Conservation (phyloP, 1,140 invertebrate species). For the Drosophila insularis region DNA sequence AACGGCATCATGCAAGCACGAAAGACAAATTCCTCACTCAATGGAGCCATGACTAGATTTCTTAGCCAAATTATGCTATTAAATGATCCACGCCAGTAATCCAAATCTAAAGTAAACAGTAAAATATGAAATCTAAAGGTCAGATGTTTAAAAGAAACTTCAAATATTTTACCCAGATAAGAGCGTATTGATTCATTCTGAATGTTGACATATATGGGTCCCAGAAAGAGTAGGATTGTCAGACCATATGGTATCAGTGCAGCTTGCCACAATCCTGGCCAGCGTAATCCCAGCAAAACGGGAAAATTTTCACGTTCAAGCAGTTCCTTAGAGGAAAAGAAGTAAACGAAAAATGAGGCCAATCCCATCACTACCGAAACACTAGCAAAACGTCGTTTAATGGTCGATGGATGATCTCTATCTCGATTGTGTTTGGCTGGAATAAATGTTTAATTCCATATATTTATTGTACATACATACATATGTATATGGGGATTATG, state of each 20-base stretch:
- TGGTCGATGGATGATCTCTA: conserved; percentile 94
- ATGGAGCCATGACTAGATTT: conserved; percentile 94
- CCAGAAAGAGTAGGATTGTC: conserved; percentile 93
- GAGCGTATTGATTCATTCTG: conserved; percentile 87
- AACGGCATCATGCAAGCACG: conserved; percentile 96
- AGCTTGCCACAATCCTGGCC: conserved; percentile 89
- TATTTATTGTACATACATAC: not conserved
- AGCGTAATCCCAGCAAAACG: conserved; percentile 90
- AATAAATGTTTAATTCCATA: not conserved
- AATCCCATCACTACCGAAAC: conserved; percentile 91
- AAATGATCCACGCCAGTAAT: conserved; percentile 89
- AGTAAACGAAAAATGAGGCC: conserved; percentile 89
- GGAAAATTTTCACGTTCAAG: conserved; percentile 86
- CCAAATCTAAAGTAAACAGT: conserved; percentile 85
- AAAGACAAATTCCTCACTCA: conserved; percentile 97
- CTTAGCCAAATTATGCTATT: conserved; percentile 92
- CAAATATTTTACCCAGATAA: conserved; percentile 85
- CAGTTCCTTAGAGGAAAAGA: conserved; percentile 85
- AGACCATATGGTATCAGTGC: conserved; percentile 89
- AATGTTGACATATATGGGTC: conserved; percentile 89
- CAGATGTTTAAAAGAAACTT: not conserved
- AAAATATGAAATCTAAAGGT: not conserved
- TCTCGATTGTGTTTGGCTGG: conserved; percentile 87
- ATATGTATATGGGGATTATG: not conserved
- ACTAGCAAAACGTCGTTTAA: conserved; percentile 94